phyloP scores from a whole-genome alignment of 1,140 invertebrate species.

The Magallana gigas region DNA sequence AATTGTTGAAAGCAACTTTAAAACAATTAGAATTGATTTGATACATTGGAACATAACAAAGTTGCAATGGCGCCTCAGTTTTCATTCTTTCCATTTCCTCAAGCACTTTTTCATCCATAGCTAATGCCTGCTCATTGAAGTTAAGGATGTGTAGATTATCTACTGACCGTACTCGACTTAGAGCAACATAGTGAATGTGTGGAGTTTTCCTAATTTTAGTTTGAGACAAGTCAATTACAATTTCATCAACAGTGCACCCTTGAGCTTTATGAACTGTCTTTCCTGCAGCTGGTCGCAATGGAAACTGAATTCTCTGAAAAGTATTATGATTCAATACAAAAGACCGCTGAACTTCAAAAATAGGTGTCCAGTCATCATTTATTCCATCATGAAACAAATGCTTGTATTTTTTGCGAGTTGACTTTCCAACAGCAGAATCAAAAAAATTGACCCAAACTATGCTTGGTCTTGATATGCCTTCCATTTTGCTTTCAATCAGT shows the following conservation, averaged over 20 bases:
- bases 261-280: no score
- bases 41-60: neutral
- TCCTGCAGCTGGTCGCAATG: no score
- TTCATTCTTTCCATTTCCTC: slow-evolving; percentile 43
- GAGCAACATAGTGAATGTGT: no score
- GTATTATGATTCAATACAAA: no score
- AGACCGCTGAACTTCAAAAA: no score
- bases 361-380: neutral
- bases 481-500: neutral
- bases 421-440: slow-evolving; percentile 1
- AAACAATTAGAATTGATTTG: neutral
- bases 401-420: slow-evolving; percentile 9
- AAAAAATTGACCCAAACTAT: slow-evolving; percentile 30
- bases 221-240: no score
- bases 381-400: slow-evolving; percentile 28
- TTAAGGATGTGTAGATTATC: no score
- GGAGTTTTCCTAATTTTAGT: no score
- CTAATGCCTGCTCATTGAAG: slow-evolving; percentile 39
- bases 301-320: slow-evolving; percentile 42
- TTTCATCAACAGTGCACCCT: no score
- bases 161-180: no score
- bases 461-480: slow-evolving; percentile 28
- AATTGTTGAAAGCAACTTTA: neutral
- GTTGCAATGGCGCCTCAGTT: neutral
- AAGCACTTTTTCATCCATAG: slow-evolving; percentile 30